These are phyloP conservation scores for Telmatochromis sp. DNA, from an alignment of 2,113 vertebrate species.

Conservation along the genomic window DNA sequence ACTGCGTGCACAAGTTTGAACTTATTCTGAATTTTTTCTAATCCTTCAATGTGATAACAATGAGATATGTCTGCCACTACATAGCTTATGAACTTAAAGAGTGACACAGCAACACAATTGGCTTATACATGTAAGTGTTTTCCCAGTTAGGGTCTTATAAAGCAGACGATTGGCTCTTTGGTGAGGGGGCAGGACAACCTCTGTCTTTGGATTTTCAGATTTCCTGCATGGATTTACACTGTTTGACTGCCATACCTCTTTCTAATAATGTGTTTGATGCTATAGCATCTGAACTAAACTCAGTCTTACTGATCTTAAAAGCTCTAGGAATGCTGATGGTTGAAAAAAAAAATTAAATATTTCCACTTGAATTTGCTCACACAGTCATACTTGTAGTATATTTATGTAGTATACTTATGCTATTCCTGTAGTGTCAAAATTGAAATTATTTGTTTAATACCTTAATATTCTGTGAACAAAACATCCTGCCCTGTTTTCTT, in stretches of 20 bases:
- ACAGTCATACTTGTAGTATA: neutral
- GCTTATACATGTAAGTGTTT: neutral
- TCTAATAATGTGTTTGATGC: neutral
- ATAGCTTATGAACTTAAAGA: neutral
- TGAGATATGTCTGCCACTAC: neutral
- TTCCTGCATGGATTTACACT: neutral
- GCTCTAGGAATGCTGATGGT: neutral
- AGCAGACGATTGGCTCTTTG: neutral
- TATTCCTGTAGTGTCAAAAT: neutral
- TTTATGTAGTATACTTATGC: neutral
- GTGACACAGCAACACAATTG: neutral
- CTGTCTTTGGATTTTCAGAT: neutral
- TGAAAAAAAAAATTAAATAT: neutral
- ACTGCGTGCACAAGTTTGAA: neutral
- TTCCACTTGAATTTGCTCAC: neutral
- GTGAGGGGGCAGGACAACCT: neutral
- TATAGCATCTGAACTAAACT: neutral
- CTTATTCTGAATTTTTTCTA: neutral
- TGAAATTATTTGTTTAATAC: neutral
- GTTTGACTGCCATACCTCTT: neutral
- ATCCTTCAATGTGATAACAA: neutral
- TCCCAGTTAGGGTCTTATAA: neutral
- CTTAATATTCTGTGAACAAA: neutral
- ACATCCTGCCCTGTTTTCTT: neutral
- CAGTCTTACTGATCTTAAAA: neutral